Evolutionary conservation across 2,888 invertebrate species (phyloP), one percentile per base, ranked within the genome.

Genomic region (Noctua janthina): DNA sequence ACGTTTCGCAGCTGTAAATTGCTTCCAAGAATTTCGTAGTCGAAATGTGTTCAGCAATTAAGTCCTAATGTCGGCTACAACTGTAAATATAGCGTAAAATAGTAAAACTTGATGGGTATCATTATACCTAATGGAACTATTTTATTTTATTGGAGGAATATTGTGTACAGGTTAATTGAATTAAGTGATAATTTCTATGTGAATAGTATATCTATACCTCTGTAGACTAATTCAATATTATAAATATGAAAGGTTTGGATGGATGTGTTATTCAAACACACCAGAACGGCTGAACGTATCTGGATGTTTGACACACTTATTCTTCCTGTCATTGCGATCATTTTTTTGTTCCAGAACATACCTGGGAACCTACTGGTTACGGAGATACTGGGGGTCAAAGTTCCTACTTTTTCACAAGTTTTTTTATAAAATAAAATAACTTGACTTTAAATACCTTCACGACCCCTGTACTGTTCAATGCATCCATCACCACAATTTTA

Each of bases 1-100:
- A 76, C 49, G 54, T 17, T 43, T 39, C 64, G 35, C 51, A 35
- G 6, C 62, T 39, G 43, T 71, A 72, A 84, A 80, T 75, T 85
- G 29, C 81, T 85, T 74, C 73, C 46, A 76, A 73, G 85, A 83
- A 83, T 74, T 80, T 62, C 23, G 46, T 29, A 66, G 75, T 59
- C 64, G 20, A 67, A 76, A 81, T 81, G 81, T 69, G 72, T 56
- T 67, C 39, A 76, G 59, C 70, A 56, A 72, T 74, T 74, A 17
- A 20, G n/a, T 10, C 2, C 23, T 71, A 62, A 39, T n/a, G 64
- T 82, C 10, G 51, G 23, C 64, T 67, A 35, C 13, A 43, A n/a
- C n/a, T n/a, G 56, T 71, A 35, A 70, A 69, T 64, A 70, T 39
- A 39, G 62, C 46, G 23, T 54, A 4, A 56, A 49, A 67, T 59